Conservation (phyloP, 1,140 invertebrate genomes). For the Ectropis grisescens region DNA sequence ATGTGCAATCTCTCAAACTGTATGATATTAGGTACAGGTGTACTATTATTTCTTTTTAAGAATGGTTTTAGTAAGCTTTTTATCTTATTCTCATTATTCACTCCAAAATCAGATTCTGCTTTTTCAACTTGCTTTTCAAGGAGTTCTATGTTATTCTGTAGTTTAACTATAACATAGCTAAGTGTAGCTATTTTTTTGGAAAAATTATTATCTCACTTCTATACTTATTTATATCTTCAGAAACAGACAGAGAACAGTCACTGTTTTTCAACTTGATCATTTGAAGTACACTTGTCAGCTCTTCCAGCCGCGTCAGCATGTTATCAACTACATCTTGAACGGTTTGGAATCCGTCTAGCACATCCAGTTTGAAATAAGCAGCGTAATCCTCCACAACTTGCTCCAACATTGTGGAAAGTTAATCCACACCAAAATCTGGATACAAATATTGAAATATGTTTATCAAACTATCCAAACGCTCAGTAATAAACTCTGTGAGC, state of each 20-base stretch:
- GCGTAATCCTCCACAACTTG: constrained; percentile 52
- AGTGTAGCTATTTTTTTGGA: constrained; percentile 56
- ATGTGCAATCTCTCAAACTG: constrained; percentile 28
- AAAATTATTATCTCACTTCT: constrained; percentile 47
- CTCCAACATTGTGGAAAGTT: constrained; percentile 46
- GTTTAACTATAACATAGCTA: constrained; percentile 39
- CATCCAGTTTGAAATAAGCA: constrained; percentile 58
- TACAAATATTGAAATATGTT: constrained; percentile 49
- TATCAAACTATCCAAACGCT: constrained; percentile 38
- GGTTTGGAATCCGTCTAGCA: constrained; percentile 50
- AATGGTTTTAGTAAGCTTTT: constrained; percentile 60
- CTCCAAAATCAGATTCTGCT: constrained; percentile 59
- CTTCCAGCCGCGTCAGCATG: constrained; percentile 67
- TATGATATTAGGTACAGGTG: neutral
- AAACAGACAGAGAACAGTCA: constrained; percentile 38
- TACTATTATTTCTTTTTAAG: constrained; percentile 39
- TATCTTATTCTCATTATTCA: constrained; percentile 53
- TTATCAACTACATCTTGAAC: constrained; percentile 67
- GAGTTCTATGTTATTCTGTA: constrained; percentile 50
- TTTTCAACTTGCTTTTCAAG: constrained; percentile 60
- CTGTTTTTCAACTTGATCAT: constrained; percentile 58
- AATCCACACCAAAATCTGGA: constrained; percentile 43
- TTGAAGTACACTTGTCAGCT: constrained; percentile 61
- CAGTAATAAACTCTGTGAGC: constrained; percentile 48
- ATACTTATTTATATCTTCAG: constrained; percentile 51